Conservation (phyloP, 2,797 vertebrate species). For the Pangasius djambal region DNA sequence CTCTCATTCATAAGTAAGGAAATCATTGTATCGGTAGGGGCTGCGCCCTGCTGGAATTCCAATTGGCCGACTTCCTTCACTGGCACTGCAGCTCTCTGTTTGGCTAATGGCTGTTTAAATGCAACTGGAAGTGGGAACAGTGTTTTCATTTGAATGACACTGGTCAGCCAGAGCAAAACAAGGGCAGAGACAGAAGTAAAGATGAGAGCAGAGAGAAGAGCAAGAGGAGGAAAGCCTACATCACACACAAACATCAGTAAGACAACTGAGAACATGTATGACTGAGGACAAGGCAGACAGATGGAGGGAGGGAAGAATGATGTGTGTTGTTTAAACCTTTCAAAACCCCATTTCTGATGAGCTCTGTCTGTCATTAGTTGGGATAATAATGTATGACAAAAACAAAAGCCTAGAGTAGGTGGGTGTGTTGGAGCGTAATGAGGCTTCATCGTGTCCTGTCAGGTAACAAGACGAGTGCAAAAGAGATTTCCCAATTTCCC, state of each 20-base stretch:
- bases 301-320: slow-evolving; percentile 6
- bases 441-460: slow-evolving; percentile 18
- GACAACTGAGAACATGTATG: background rate
- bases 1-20: slow-evolving; percentile 78
- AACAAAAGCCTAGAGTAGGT: background rate
- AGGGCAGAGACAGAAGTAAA: background rate
- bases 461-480: background rate
- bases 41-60: slow-evolving; percentile 54
- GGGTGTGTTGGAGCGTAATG: background rate
- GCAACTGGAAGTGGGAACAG: slow-evolving; percentile 48
- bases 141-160: slow-evolving; percentile 41
- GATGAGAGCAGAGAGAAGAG: background rate
- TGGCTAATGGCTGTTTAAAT: slow-evolving; percentile 60
- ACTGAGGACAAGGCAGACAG: slow-evolving; percentile 58
- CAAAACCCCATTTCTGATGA: background rate
- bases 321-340: slow-evolving; percentile 1
- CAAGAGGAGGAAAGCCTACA: background rate
- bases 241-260: background rate
- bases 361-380: background rate
- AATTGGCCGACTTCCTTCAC: slow-evolving; percentile 41
- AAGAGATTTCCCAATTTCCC: slow-evolving; percentile 3
- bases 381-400: slow-evolving; percentile 9
- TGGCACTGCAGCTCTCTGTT: slow-evolving; percentile 33
- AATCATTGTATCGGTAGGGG: slow-evolving; percentile 78
- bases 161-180: slow-evolving; percentile 28